These are phyloP conservation scores for Steromphala cineraria DNA, from an alignment of 2,888 invertebrate species.

Conservation along the genomic window DNA sequence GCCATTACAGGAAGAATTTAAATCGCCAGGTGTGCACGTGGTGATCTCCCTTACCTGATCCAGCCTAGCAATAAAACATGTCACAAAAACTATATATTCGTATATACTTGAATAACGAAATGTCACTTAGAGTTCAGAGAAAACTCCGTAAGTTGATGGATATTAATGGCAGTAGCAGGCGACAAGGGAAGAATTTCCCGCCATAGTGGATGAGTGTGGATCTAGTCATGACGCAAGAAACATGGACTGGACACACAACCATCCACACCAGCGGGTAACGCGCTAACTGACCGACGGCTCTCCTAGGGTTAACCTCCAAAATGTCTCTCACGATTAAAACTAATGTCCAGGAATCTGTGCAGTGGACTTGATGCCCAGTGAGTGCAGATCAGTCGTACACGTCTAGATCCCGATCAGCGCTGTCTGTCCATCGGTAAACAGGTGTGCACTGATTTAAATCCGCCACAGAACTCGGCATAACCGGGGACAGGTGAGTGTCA, in stretches of 20 bases:
- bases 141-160: background rate
- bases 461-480: too few relatives aligned
- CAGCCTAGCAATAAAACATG: background rate
- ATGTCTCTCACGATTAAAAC: slow-evolving; percentile 7
- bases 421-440: too few relatives aligned
- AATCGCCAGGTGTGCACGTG: background rate
- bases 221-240: slow-evolving; percentile 53
- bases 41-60: background rate
- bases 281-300: background rate
- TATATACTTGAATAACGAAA: background rate
- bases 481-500: too few relatives aligned
- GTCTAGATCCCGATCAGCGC: too few relatives aligned
- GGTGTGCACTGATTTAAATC: too few relatives aligned
- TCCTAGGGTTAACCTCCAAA: slow-evolving; percentile 5
- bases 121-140: background rate
- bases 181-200: slow-evolving; percentile 29
- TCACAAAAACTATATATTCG: background rate
- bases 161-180: background rate
- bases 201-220: slow-evolving; percentile 59
- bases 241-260: slow-evolving; percentile 56
- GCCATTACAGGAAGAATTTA: background rate
- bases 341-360: slow-evolving; percentile 1
- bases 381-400: too few relatives aligned
- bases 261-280: slow-evolving; percentile 36
- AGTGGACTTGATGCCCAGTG: too few relatives aligned